Evolutionary conservation across 2,888 invertebrate species (phyloP).

Genomic region (Leucoma salicis): DNA sequence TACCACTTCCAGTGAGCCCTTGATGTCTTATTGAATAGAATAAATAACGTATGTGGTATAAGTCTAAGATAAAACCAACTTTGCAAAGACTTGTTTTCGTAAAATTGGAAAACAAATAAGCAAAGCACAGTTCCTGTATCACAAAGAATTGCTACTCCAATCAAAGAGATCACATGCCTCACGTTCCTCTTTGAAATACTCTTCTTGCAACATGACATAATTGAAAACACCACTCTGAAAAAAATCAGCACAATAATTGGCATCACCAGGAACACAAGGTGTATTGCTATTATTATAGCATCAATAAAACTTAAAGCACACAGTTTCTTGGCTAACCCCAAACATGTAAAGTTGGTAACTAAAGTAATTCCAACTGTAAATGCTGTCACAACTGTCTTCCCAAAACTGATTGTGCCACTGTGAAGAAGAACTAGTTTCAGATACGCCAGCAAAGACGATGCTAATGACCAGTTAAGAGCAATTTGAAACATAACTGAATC

Average conservation of each 20-base stretch:
- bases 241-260: conserved; percentile 22
- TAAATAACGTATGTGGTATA: neutral
- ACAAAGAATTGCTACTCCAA: conserved; percentile 31
- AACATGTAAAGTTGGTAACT: neutral
- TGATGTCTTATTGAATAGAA: neutral
- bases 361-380: conserved; percentile 5
- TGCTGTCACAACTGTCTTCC: conserved; percentile 16
- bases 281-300: neutral
- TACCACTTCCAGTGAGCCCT: neutral
- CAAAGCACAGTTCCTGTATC: conserved; percentile 12
- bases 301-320: rapidly evolving
- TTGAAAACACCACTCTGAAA: conserved; percentile 20
- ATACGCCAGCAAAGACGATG: conserved; percentile 19
- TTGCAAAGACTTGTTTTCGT: neutral
- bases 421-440: conserved; percentile 22
- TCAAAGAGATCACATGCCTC: conserved; percentile 24
- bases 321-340: neutral
- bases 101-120: neutral
- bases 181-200: conserved; percentile 20
- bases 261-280: conserved; percentile 11
- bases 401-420: conserved; percentile 17
- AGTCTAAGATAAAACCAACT: neutral
- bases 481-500: neutral
- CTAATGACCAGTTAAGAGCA: conserved; percentile 7
- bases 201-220: conserved; percentile 25